phyloP scores from a whole-genome alignment of 1,140 invertebrate genomes.

The Belonocnema kinseyi region DNA sequence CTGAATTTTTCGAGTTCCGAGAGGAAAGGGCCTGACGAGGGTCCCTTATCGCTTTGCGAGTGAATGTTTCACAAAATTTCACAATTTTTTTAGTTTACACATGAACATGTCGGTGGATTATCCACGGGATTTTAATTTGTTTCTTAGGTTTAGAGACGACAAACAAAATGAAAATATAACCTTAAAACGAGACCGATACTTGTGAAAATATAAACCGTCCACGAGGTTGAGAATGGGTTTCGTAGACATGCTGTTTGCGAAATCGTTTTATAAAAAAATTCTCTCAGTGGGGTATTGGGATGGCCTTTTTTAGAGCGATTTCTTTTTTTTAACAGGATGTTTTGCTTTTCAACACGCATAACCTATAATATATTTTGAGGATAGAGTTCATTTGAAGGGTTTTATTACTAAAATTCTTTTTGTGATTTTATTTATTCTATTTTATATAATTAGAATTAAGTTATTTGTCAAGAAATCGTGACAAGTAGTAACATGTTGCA shows the following conservation, averaged over 20 bases:
- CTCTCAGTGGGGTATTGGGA: not conserved
- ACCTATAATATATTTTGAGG: not conserved
- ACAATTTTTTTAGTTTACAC: not conserved
- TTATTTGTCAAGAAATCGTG: no score
- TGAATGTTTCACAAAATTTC: constrained; percentile 2
- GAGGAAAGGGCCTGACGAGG: constrained; percentile 35
- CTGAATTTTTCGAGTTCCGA: not conserved
- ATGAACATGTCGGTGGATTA: not conserved
- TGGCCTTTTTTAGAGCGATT: not conserved
- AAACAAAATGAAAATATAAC: constrained; percentile 10
- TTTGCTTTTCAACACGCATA: not conserved
- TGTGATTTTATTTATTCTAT: not conserved
- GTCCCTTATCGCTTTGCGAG: constrained; percentile 14
- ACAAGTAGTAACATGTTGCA: no score
- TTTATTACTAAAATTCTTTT: constrained; percentile 2
- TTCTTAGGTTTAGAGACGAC: not conserved
- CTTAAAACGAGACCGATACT: not conserved
- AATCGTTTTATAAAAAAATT: not conserved
- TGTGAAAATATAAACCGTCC: not conserved
- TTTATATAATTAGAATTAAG: constrained; percentile 3
- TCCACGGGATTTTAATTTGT: not conserved
- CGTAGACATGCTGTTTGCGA: not conserved
- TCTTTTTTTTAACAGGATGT: not conserved
- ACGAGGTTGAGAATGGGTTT: not conserved
- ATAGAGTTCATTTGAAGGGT: not conserved